These are phyloP conservation scores for Diorhabda sublineata DNA, from an alignment of 1,140 invertebrate species.

Conservation along the genomic window DNA sequence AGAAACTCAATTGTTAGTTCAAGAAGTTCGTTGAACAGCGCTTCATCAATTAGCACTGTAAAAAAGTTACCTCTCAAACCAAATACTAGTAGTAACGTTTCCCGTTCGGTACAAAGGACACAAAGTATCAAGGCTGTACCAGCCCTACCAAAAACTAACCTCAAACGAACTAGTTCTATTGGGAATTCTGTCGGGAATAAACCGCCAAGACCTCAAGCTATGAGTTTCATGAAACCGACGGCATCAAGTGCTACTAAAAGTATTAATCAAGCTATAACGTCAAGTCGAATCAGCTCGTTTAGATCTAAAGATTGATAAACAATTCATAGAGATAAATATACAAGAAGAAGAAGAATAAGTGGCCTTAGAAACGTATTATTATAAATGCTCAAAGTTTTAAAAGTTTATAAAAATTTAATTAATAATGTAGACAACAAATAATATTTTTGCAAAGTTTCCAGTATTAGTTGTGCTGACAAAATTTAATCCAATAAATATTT, in stretches of 20 bases:
- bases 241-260: slow-evolving; percentile 43
- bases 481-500: no score
- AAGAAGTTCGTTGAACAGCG: slow-evolving; percentile 75
- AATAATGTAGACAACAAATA: neutral
- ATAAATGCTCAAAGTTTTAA: neutral
- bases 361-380: neutral
- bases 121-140: slow-evolving; percentile 30
- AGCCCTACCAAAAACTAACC: slow-evolving; percentile 19
- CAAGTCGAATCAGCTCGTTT: slow-evolving; percentile 20
- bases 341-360: neutral
- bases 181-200: slow-evolving; percentile 19
- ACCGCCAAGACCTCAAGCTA: slow-evolving; percentile 33
- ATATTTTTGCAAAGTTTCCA: neutral
- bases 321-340: neutral
- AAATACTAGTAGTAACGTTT: slow-evolving; percentile 32
- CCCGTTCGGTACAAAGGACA: slow-evolving; percentile 35
- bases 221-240: slow-evolving; percentile 46
- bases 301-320: slow-evolving; percentile 26
- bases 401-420: neutral
- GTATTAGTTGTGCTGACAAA: no score
- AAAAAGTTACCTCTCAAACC: slow-evolving; percentile 54
- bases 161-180: slow-evolving; percentile 25
- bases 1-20: slow-evolving; percentile 75
- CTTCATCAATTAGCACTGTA: slow-evolving; percentile 75
- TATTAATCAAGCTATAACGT: slow-evolving; percentile 9